Conservation (phyloP, 1,140 invertebrate genomes). For the Diachasmimorpha longicaudata region DNA sequence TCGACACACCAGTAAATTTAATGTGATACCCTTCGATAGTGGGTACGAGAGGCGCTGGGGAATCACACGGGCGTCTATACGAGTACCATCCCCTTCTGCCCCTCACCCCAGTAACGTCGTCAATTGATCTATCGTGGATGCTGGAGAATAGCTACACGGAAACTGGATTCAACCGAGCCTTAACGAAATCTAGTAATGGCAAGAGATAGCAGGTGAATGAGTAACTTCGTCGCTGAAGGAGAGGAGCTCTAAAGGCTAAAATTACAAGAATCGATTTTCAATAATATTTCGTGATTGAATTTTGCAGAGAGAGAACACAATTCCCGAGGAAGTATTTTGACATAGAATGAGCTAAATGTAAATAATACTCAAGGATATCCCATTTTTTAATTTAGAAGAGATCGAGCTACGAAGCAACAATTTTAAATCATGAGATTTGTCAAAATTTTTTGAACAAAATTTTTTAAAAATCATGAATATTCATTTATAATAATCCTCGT, state of each 20-base stretch:
- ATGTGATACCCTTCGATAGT: conserved; percentile 50
- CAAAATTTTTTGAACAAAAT: too few relatives aligned
- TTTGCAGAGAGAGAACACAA: too few relatives aligned
- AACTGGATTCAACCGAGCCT: conserved; percentile 43
- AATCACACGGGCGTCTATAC: conserved; percentile 25
- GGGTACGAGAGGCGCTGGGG: conserved; percentile 11
- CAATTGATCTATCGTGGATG: conserved; percentile 56
- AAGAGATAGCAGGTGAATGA: conserved; percentile 49
- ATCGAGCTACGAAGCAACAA: too few relatives aligned
- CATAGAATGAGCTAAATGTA: too few relatives aligned
- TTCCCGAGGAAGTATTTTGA: too few relatives aligned
- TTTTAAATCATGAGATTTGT: too few relatives aligned
- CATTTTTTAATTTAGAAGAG: too few relatives aligned
- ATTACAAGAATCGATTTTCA: background rate
- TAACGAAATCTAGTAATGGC: conserved; percentile 57
- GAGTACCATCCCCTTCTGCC: conserved; percentile 35
- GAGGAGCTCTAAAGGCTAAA: too few relatives aligned
- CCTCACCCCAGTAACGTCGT: conserved; percentile 42
- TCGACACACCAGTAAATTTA: conserved; percentile 57
- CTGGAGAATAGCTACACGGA: conserved; percentile 13
- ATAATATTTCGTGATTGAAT: too few relatives aligned
- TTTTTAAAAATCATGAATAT: too few relatives aligned
- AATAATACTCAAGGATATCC: too few relatives aligned
- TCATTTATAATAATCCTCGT: too few relatives aligned
- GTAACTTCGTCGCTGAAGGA: conserved; percentile 28